These are phyloP conservation scores for Arge pagana DNA, from an alignment of 2,888 invertebrate species.

Conservation along the genomic window DNA sequence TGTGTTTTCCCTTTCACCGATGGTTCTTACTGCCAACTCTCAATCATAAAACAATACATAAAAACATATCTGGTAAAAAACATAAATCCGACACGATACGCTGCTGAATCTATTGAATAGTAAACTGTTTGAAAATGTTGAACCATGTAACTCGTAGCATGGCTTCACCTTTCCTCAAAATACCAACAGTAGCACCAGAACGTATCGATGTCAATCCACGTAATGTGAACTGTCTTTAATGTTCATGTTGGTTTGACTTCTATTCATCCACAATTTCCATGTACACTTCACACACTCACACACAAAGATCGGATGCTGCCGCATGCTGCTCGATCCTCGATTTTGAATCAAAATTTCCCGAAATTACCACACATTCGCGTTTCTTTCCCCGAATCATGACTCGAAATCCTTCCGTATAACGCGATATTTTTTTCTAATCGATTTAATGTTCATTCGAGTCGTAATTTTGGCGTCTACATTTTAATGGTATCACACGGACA, in stretches of 20 bases:
- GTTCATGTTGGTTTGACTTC: constrained; percentile 49
- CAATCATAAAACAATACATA: neutral
- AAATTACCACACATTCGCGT: too few relatives aligned
- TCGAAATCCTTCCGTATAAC: too few relatives aligned
- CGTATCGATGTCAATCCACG: neutral
- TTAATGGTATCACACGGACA: too few relatives aligned
- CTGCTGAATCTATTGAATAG: too few relatives aligned
- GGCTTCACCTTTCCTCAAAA: too few relatives aligned
- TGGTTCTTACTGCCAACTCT: constrained; percentile 2
- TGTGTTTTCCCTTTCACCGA: too few relatives aligned
- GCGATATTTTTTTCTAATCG: too few relatives aligned
- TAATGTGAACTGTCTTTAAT: constrained; percentile 29
- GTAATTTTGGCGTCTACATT: too few relatives aligned
- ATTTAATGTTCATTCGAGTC: too few relatives aligned
- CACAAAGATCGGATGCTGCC: constrained; percentile 11
- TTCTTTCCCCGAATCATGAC: constrained; percentile 31
- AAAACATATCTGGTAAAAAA: neutral
- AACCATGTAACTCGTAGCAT: constrained; percentile 18
- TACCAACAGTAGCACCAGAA: constrained; percentile 8
- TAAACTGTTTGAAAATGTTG: too few relatives aligned
- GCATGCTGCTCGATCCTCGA: constrained; percentile 10
- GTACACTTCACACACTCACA: constrained; percentile 15
- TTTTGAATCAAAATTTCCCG: too few relatives aligned
- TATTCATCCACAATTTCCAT: constrained; percentile 14
- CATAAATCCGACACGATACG: too few relatives aligned